Conservation (phyloP, 2,797 vertebrate genomes). For the Rousettus madagascariensis region DNA sequence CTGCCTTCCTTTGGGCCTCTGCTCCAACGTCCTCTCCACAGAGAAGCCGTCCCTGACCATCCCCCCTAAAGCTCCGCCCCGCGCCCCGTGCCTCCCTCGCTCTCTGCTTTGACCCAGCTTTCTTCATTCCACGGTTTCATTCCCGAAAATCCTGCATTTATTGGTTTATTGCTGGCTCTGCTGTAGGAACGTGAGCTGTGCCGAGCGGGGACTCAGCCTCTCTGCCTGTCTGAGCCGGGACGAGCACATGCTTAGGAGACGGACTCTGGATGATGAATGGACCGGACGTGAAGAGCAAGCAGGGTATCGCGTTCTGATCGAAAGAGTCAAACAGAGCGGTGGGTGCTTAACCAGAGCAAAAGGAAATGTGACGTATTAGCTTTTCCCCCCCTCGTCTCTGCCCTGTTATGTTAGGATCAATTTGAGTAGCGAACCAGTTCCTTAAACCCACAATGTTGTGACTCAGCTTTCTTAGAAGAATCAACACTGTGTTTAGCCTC, state of each 20-base stretch:
- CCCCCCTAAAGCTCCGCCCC: neutral
- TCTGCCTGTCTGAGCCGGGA: neutral
- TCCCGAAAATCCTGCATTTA: neutral
- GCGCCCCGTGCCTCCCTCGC: neutral
- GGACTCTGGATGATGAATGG: neutral
- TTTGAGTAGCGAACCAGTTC: neutral
- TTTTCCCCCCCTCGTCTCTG: neutral
- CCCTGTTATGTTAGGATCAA: neutral
- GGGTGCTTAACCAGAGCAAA: neutral
- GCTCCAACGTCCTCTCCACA: neutral
- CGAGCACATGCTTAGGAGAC: neutral
- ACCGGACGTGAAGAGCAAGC: neutral
- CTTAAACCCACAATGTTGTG: neutral
- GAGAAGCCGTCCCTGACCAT: neutral
- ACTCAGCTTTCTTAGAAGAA: neutral
- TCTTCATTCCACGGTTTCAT: neutral
- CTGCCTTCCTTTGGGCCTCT: neutral
- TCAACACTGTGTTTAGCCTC: neutral
- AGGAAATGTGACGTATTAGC: neutral
- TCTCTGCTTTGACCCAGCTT: neutral
- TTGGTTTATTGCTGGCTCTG: neutral
- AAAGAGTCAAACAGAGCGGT: neutral
- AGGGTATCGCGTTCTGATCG: neutral
- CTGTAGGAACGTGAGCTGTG: rapidly evolving
- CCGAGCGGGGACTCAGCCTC: too few species aligned